Evolutionary conservation across 2,113 vertebrate genomes (phyloP), one percentile per base, ranked within the genome.

Genomic region (Orientallactaga bullata): DNA sequence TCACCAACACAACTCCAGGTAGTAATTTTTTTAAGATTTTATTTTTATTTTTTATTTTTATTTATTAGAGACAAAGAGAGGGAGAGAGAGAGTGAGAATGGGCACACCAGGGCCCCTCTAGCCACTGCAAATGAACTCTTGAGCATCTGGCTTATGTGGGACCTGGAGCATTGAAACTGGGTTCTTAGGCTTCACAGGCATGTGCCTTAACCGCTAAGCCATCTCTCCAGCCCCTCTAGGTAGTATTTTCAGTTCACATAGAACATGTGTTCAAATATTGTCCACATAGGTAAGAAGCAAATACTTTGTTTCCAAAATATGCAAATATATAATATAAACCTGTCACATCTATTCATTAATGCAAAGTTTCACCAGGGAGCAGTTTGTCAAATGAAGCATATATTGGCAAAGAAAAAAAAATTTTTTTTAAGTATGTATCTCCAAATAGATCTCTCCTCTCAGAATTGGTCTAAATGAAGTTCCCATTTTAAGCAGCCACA

Each of bases 181-280:
- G n/a, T n/a, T n/a, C n/a, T n/a, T n/a, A n/a, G n/a, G n/a, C n/a
- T n/a, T n/a, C n/a, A n/a, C n/a, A n/a, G n/a, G n/a, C n/a, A n/a
- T n/a, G n/a, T n/a, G n/a, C n/a, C n/a, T n/a, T n/a, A n/a, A n/a
- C n/a, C n/a, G n/a, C n/a, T n/a, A n/a, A n/a, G n/a, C n/a, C n/a
- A n/a, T n/a, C n/a, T n/a, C n/a, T n/a, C n/a, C n/a, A n/a, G n/a
- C n/a, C n/a, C n/a, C 65, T 85, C 68, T 4, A 18, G 84, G n/a
- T 35, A 65, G 80, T 35, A 82, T 35, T 79, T 90, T 94, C 21
- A 60, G 72, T 91, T 32, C 77, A 73, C 68, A 37, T 2, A 95
- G 91, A 94, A 80, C 8, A 80, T 85, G 60, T 91, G 92, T 89
- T 87, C 93, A 96, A 94, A 91, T 88, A 91, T 60, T 65, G 69